Percentiles rank a stretch among this genome's conserved stretches.
Evolutionary conservation across 2,888 invertebrate species (phyloP).

Genomic region (Philaethria dido): DNA sequence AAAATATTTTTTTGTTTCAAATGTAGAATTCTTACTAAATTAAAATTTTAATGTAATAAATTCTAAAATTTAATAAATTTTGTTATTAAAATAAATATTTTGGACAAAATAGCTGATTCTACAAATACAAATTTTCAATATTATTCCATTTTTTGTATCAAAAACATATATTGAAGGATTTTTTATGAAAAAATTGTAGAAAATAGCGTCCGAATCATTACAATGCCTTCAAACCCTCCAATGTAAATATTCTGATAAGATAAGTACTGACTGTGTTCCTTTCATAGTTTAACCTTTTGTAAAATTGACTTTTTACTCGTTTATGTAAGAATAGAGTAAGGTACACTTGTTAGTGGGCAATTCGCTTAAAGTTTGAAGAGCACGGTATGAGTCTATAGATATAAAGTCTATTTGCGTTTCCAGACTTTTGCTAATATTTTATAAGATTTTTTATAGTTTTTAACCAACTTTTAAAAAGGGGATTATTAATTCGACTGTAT

Average conservation of each 20-base stretch:
- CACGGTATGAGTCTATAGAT: slow-evolving; percentile 27
- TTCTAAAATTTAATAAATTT: not conserved
- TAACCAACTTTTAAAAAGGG: too few relatives aligned
- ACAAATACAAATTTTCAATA: too few relatives aligned
- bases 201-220: slow-evolving; percentile 32
- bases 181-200: not conserved
- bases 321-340: slow-evolving; percentile 40
- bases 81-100: too few relatives aligned
- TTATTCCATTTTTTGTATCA: too few relatives aligned
- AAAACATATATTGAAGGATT: too few relatives aligned
- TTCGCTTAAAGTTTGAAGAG: slow-evolving; percentile 35
- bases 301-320: slow-evolving; percentile 47
- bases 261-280: slow-evolving; percentile 56
- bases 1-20: not conserved
- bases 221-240: slow-evolving; percentile 54
- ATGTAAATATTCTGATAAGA: slow-evolving; percentile 58
- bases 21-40: slow-evolving; percentile 4
- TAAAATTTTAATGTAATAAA: not conserved
- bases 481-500: too few relatives aligned
- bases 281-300: slow-evolving; percentile 51
- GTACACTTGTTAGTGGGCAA: slow-evolving; percentile 42
- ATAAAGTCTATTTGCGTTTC: not conserved
- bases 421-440: not conserved
- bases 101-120: too few relatives aligned
- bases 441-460: too few relatives aligned